Evolutionary conservation across 2,888 invertebrate genomes (phyloP).

Genomic region (Drosophila siamana): DNA sequence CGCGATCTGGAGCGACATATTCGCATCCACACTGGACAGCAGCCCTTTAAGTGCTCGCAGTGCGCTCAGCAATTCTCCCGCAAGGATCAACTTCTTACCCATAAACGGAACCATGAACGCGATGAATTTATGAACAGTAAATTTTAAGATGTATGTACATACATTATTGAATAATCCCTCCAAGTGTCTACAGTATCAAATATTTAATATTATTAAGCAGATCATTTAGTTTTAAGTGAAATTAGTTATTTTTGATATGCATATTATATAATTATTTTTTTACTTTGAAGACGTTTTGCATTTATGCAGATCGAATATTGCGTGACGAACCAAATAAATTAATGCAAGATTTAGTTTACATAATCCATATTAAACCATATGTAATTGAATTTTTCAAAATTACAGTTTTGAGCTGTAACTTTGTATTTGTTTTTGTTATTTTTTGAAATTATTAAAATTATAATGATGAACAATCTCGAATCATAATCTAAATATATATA

Average conservation of each 20-base stretch:
- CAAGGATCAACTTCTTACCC: constrained; percentile 18
- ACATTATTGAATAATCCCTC: neutral
- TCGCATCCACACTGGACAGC: constrained; percentile 23
- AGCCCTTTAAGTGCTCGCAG: constrained; percentile 23
- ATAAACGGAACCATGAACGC: constrained; percentile 3
- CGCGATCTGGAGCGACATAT: constrained; percentile 20
- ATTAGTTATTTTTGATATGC: constrained; percentile 2
- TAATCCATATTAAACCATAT: no score
- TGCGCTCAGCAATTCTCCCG: constrained; percentile 15
- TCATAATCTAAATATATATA: no score
- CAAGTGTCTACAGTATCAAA: neutral
- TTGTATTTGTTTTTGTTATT: no score
- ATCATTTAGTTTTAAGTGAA: neutral
- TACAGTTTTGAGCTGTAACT: no score
- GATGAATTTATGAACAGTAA: neutral
- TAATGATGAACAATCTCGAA: no score
- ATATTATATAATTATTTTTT: neutral
- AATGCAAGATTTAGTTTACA: neutral
- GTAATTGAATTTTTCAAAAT: no score
- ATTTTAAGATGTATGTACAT: neutral
- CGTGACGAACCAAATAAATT: neutral
- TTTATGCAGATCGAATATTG: neutral
- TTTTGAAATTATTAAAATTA: no score
- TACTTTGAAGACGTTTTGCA: neutral
- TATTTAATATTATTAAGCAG: constrained; percentile 8